Conservation (phyloP, 2,888 invertebrate genomes). For the Poecilus cupreus region DNA sequence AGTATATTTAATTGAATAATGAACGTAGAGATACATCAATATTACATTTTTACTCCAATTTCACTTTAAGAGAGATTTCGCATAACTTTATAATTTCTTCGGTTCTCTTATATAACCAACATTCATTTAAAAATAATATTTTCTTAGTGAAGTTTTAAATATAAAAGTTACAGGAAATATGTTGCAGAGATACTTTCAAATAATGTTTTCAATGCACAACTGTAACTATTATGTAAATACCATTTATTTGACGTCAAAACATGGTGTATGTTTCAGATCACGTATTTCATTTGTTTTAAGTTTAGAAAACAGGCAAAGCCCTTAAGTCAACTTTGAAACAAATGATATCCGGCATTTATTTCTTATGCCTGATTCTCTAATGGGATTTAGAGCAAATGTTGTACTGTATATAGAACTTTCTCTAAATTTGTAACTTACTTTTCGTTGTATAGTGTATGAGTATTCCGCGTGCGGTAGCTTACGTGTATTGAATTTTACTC, state of each 20-base stretch:
- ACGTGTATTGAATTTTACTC: conserved; percentile 25
- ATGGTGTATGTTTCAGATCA: conserved; percentile 29
- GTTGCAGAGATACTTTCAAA: neutral
- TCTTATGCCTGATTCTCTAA: neutral
- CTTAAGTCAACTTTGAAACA: conserved; percentile 10
- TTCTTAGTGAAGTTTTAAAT: neutral
- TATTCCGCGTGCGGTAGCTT: neutral
- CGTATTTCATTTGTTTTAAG: conserved; percentile 26
- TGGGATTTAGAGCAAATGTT: conserved; percentile 30
- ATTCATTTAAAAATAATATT: neutral
- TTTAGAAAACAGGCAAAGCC: conserved; percentile 6
- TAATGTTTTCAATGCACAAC: neutral
- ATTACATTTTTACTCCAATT: conserved; percentile 47
- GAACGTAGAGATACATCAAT: conserved; percentile 34
- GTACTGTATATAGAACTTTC: conserved; percentile 8
- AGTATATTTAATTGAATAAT: conserved; percentile 41
- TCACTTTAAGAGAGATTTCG: conserved; percentile 21
- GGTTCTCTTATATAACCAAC: neutral
- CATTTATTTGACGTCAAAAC: neutral
- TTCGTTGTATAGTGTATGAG: conserved; percentile 39
- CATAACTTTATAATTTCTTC: neutral
- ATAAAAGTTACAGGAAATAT: neutral
- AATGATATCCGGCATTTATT: conserved; percentile 16
- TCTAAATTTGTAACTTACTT: conserved; percentile 31
- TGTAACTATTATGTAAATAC: neutral